These are phyloP conservation scores for Styela plicata DNA, from an alignment of 23 tunicate genomes.

Conservation along the genomic window DNA sequence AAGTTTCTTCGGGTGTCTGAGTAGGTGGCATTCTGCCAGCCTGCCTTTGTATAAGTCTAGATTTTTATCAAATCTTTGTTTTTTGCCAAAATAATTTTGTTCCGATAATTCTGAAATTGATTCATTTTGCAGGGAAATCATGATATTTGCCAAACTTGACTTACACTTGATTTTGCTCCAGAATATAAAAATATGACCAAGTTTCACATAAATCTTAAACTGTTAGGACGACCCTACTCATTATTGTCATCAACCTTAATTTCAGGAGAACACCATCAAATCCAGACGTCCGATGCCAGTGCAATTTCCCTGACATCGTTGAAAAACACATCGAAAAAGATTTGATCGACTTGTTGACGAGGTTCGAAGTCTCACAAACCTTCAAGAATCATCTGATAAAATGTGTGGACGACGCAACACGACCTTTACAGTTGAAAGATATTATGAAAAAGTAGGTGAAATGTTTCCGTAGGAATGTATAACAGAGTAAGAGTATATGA, in stretches of 20 bases:
- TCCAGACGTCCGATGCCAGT: slow-evolving; percentile 66
- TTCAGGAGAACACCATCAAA: slow-evolving; percentile 69
- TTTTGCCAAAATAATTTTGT: too few species aligned
- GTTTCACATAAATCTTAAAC: too few species aligned
- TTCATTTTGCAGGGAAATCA: too few species aligned
- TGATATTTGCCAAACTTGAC: too few species aligned
- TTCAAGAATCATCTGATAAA: slow-evolving; percentile 42
- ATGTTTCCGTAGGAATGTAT: background rate
- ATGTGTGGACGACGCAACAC: slow-evolving; percentile 52
- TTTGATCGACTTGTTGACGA: slow-evolving; percentile 43
- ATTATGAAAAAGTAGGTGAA: slow-evolving; percentile 54
- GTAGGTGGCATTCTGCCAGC: too few species aligned
- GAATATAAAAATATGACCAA: too few species aligned
- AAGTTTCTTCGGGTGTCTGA: too few species aligned
- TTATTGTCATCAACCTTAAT: slow-evolving; percentile 9
- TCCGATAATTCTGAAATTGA: too few species aligned
- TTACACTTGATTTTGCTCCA: too few species aligned
- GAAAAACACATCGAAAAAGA: slow-evolving; percentile 51
- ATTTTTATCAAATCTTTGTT: too few species aligned
- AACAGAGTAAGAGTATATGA: background rate
- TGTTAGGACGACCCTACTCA: too few species aligned
- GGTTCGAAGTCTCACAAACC: slow-evolving; percentile 34
- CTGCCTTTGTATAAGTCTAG: too few species aligned
- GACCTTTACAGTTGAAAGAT: slow-evolving; percentile 78
- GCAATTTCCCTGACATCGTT: slow-evolving; percentile 81